Evolutionary conservation across 2,888 invertebrate genomes (phyloP).

Genomic region (Microchrysa polita): DNA sequence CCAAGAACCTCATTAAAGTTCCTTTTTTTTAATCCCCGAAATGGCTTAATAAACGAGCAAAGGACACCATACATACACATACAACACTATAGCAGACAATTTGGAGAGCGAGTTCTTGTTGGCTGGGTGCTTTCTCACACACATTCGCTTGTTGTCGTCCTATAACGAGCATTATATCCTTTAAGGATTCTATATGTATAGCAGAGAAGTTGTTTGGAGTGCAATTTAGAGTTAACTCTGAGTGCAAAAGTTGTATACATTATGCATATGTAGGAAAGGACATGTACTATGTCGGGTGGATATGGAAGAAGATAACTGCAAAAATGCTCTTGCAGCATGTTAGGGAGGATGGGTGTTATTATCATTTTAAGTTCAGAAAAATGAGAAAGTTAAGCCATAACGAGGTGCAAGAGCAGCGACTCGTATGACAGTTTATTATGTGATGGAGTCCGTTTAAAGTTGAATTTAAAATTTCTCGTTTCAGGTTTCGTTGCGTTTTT

Average conservation of each 20-base stretch:
- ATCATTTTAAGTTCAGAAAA: too few species aligned
- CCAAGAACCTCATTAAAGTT: conserved; percentile 43
- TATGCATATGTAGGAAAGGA: too few species aligned
- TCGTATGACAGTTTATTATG: conserved; percentile 3
- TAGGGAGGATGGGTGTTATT: neutral
- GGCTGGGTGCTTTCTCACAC: neutral
- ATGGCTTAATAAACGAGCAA: conserved; percentile 42
- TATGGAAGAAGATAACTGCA: conserved; percentile 8
- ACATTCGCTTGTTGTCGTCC: neutral
- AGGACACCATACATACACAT: too few species aligned
- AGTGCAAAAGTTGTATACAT: conserved; percentile 19
- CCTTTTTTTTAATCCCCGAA: conserved; percentile 33
- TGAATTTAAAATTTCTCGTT: neutral
- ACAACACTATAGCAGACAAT: conserved; percentile 22
- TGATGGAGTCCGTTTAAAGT: neutral
- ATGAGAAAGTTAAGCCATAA: too few species aligned
- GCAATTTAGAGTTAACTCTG: conserved; percentile 35
- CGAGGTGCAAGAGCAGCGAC: too few species aligned
- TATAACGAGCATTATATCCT: conserved; percentile 2
- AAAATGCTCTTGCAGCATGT: neutral
- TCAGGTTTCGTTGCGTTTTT: neutral
- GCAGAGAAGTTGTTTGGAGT: conserved; percentile 24
- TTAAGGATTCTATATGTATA: neutral
- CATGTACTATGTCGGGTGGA: neutral
- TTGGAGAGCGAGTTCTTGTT: conserved; percentile 20